phyloP scores from a whole-genome alignment of 2,797 vertebrate genomes.

The Astyanax mexicanus region DNA sequence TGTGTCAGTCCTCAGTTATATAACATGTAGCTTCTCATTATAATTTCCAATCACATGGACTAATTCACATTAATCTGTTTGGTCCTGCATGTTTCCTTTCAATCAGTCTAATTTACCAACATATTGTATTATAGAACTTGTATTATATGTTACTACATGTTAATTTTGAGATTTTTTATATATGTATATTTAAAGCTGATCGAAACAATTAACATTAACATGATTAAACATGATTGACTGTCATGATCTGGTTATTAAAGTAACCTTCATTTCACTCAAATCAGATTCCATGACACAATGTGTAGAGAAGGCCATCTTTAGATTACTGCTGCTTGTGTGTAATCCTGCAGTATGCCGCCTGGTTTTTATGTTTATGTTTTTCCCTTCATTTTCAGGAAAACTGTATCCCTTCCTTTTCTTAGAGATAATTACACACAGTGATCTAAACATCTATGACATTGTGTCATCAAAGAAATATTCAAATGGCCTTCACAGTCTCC shows the following conservation, averaged over 20 bases:
- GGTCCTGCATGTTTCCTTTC: neutral
- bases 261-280: neutral
- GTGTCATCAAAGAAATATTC: neutral
- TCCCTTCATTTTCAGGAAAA: constrained; percentile 37
- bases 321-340: constrained; percentile 12
- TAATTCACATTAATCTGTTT: constrained; percentile 1
- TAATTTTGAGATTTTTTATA: too few relatives aligned
- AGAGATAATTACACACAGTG: constrained; percentile 11
- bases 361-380: constrained; percentile 21
- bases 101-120: neutral
- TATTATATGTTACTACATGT: too few relatives aligned
- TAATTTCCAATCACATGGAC: neutral
- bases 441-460: constrained; percentile 16
- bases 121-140: neutral
- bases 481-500: neutral
- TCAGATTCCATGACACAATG: constrained; percentile 41
- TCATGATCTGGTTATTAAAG: neutral
- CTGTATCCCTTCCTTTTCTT: constrained; percentile 52
- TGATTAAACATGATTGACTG: neutral
- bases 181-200: too few relatives aligned
- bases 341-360: constrained; percentile 12
- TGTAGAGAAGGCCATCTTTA: constrained; percentile 8
- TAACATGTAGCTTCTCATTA: neutral
- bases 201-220: too few relatives aligned
- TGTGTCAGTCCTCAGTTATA: neutral